Base-by-base conservation (phyloP, 2,113 vertebrate genomes). In the Ploceus nigricollis region DNA sequence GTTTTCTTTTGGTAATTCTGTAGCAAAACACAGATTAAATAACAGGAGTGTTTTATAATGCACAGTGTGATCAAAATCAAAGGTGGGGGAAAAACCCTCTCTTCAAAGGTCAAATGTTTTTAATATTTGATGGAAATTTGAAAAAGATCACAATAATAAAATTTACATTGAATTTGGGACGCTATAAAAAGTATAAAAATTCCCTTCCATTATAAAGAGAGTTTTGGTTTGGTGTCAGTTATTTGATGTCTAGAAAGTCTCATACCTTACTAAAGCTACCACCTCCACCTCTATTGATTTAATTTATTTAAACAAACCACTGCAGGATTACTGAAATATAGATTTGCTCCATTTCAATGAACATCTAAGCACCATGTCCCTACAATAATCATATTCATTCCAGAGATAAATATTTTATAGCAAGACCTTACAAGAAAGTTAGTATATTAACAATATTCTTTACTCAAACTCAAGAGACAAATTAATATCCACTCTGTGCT, bases 401-500 rank as follows among this genome's bases (percentile, higher is more conserved):
- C 72, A 83, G 47, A 95, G 66, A 87, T 86, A 48, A 83, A 76
- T 78, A 73, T 88, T 95, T 96, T 86, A 95, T 15, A 73, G 68
- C 86, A 24, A 69, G 22, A 42, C 33, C 40, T 95, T 60, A 66
- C n/a, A 24, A n/a, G 50, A 48, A 69, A 75, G 40, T 73, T 8
- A 81, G 3, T 78, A n/a, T 71, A 90, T 17, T 94, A 87, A 89
- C 77, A 40, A n/a, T 75, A 81, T 76, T 90, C 44, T 86, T 88
- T 85, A 86, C 31, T 42, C 35, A 90, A 94, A 63, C 93, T 84
- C 90, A 90, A 63, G 94, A 94, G 94, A 92, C 60, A 88, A 95
- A 96, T 95, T 82, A 96, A 95, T 81, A 94, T 66, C 68, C 48
- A 66, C 69, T 86, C 81, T 89, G 7, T 42, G 42, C 68, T 58